Evolutionary conservation across 2,113 vertebrate genomes (phyloP).

Genomic region (Centrocercus urophasianus): DNA sequence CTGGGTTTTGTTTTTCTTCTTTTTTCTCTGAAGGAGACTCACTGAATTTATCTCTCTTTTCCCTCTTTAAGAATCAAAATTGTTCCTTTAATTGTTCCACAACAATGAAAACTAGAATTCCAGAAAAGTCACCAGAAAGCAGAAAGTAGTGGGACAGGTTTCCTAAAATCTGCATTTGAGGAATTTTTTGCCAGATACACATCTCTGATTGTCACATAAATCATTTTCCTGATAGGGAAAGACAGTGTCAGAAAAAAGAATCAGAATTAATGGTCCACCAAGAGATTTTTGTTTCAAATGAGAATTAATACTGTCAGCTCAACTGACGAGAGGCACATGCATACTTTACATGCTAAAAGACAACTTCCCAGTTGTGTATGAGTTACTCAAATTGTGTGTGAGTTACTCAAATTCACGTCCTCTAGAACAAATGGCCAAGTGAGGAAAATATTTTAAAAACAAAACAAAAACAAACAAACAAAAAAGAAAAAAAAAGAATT

Average conservation of each 20-base stretch:
- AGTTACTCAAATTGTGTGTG: not conserved
- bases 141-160: not conserved
- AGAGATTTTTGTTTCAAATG: not conserved
- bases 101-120: no score
- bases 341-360: not conserved
- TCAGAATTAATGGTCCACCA: slow-evolving; percentile 19
- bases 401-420: not conserved
- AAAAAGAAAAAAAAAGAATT: not conserved
- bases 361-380: not conserved
- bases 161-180: not conserved
- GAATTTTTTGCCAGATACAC: not conserved
- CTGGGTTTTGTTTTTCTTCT: no score
- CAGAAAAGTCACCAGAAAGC: not conserved
- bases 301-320: slow-evolving; percentile 41
- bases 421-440: not conserved
- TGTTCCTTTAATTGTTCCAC: no score
- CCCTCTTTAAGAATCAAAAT: no score
- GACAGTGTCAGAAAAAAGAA: not conserved
- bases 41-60: no score
- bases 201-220: slow-evolving; percentile 31
- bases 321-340: not conserved
- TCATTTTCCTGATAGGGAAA: slow-evolving; percentile 33
- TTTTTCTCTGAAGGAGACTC: no score
- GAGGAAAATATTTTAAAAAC: no score
- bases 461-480: no score